These are phyloP conservation scores for Athalia cordata DNA, from an alignment of 2,888 invertebrate genomes.

Conservation along the genomic window DNA sequence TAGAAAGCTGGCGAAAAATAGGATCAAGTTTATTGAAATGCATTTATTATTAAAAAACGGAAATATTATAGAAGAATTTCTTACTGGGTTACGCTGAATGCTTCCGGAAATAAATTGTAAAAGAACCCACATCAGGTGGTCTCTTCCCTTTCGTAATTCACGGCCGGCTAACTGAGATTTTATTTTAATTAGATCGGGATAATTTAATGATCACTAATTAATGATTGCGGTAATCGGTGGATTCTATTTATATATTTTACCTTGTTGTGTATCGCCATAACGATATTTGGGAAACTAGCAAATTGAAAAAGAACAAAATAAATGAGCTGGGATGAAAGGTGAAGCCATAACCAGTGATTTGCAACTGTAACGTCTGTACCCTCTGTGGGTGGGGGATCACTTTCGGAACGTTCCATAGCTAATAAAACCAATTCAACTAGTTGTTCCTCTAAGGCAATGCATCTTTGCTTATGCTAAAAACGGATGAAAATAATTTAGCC, in stretches of 20 bases:
- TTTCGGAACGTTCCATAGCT: constrained; percentile 94
- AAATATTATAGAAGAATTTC: constrained; percentile 54
- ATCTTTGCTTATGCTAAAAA: constrained; percentile 86
- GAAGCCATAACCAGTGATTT: constrained; percentile 92
- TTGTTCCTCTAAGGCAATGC: constrained; percentile 93
- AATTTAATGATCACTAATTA: too few species aligned
- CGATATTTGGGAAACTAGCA: constrained; percentile 94
- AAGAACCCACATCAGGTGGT: constrained; percentile 99
- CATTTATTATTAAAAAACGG: constrained; percentile 4
- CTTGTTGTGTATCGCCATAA: constrained; percentile 91
- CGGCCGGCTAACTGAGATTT: constrained; percentile 80
- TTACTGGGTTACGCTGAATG: constrained; percentile 93
- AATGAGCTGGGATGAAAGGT: constrained; percentile 94
- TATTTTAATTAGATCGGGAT: neutral
- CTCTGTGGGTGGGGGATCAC: constrained; percentile 75
- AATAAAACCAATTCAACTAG: constrained; percentile 92
- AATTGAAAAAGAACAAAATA: constrained; percentile 96
- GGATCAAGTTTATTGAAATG: neutral
- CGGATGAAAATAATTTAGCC: constrained; percentile 22
- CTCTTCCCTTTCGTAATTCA: constrained; percentile 91
- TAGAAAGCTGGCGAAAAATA: constrained; percentile 77
- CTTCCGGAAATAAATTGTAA: constrained; percentile 98
- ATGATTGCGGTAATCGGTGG: neutral
- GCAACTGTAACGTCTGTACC: constrained; percentile 78
- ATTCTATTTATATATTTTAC: constrained; percentile 66